A percentile compares a stretch with the other conserved stretches of the same genome.
These are phyloP conservation scores for Drosophila funebris DNA, from an alignment of 1,140 invertebrate genomes.

Conservation along the genomic window DNA sequence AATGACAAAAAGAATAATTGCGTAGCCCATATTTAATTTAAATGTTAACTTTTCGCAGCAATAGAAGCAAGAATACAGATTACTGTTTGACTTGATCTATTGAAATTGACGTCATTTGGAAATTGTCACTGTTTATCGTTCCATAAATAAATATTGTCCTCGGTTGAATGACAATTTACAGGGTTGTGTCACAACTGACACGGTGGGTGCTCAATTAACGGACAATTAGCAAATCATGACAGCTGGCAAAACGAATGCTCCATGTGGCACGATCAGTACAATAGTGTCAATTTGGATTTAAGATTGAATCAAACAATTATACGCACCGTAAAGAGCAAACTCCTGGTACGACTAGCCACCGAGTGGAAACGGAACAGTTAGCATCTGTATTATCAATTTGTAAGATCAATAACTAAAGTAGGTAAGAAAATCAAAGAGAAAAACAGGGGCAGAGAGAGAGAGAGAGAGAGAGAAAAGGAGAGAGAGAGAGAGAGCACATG, in stretches of 20 bases:
- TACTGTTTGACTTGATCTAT: neutral
- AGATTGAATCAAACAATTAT: constrained; percentile 36
- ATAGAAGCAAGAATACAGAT: neutral
- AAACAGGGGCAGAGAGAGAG: neutral
- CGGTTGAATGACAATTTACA: constrained; percentile 18
- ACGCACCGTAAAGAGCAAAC: constrained; percentile 13
- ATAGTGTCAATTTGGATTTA: constrained; percentile 43
- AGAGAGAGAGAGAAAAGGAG: neutral
- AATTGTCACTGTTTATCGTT: neutral
- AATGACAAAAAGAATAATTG: neutral
- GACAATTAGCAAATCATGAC: constrained; percentile 35
- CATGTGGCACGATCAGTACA: constrained; percentile 12
- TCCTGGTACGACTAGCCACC: constrained; percentile 30
- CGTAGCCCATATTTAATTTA: neutral
- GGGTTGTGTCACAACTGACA: neutral
- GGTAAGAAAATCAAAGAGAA: neutral
- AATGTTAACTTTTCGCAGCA: neutral
- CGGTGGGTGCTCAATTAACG: constrained; percentile 34
- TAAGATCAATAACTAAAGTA: constrained; percentile 10
- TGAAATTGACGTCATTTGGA: constrained; percentile 12
- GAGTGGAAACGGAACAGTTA: constrained; percentile 10
- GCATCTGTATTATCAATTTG: constrained; percentile 23
- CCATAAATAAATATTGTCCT: neutral
- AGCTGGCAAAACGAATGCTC: neutral
- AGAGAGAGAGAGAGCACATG: too few species aligned